Percentiles rank a stretch among this genome's conserved stretches.
Evolutionary conservation across 2,888 invertebrate genomes (phyloP).

Genomic region (Brachypalpus laphriformis): DNA sequence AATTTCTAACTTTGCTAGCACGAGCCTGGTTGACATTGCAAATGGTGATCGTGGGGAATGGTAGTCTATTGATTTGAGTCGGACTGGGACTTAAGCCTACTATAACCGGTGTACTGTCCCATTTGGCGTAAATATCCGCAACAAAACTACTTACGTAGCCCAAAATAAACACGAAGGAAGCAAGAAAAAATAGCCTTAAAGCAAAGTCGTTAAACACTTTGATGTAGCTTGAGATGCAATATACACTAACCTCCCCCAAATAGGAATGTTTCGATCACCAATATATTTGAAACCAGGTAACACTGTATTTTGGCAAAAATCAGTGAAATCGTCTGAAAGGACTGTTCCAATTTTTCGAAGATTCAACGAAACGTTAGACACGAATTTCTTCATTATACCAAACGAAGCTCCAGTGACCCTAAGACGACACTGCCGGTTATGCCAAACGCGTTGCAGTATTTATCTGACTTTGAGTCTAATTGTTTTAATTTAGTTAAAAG

Average conservation of each 20-base stretch:
- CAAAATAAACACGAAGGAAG: slow-evolving; percentile 87
- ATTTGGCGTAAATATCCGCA: slow-evolving; percentile 88
- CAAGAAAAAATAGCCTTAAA: slow-evolving; percentile 88
- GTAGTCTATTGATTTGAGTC: slow-evolving; percentile 87
- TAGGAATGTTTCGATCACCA: slow-evolving; percentile 81
- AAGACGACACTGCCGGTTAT: too few species aligned
- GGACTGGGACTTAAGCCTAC: slow-evolving; percentile 90
- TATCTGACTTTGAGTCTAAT: too few species aligned
- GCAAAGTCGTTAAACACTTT: too few species aligned
- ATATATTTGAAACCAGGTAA: slow-evolving; percentile 90
- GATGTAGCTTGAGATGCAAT: neutral
- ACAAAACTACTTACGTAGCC: slow-evolving; percentile 85
- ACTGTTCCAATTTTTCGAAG: slow-evolving; percentile 76
- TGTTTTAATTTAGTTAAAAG: too few species aligned
- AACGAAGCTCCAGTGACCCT: too few species aligned
- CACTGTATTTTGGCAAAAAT: slow-evolving; percentile 83
- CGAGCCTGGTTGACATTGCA: slow-evolving; percentile 93
- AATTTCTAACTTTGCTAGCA: slow-evolving; percentile 84
- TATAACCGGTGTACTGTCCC: slow-evolving; percentile 89
- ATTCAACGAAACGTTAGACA: too few species aligned
- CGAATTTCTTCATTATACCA: too few species aligned
- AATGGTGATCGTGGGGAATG: slow-evolving; percentile 92
- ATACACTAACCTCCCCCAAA: slow-evolving; percentile 76
- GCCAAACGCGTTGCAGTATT: too few species aligned
- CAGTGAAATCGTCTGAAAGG: slow-evolving; percentile 10